A percentile compares a stretch with the other conserved stretches of the same genome.
Evolutionary conservation across 2,113 vertebrate species (phyloP).

Genomic region (Theropithecus gelada): DNA sequence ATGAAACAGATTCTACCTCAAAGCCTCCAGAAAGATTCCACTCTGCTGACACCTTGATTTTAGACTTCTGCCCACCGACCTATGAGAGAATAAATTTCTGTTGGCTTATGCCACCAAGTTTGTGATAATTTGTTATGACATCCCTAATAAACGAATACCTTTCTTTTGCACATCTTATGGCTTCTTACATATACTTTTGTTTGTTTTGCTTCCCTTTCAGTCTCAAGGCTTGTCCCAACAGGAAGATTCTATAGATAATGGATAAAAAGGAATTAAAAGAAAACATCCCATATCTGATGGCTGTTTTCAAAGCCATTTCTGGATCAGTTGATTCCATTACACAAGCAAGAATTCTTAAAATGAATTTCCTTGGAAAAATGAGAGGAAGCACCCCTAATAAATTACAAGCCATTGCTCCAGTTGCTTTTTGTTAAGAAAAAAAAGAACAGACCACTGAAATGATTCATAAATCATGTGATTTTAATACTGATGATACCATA

Average conservation of each 20-base stretch:
- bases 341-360: constrained; percentile 46
- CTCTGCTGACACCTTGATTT: not conserved
- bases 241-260: not conserved
- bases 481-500: not conserved
- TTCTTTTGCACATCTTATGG: not conserved
- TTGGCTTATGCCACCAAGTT: not conserved
- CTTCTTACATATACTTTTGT: not conserved
- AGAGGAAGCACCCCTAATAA: not conserved
- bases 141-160: not conserved
- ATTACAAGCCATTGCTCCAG: not conserved
- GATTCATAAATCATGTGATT: constrained; percentile 23
- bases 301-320: constrained; percentile 21
- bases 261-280: not conserved
- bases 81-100: not conserved
- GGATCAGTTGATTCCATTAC: not conserved
- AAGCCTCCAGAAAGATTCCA: not conserved
- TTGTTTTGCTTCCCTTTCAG: not conserved
- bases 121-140: not conserved
- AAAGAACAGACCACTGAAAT: not conserved
- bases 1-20: not conserved
- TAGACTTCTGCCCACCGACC: not conserved
- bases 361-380: constrained; percentile 46
- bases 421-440: not conserved
- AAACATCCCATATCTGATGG: not conserved
- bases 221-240: not conserved